phyloP scores from a whole-genome alignment of 2,113 vertebrate species.

The Donacobius atricapilla region DNA sequence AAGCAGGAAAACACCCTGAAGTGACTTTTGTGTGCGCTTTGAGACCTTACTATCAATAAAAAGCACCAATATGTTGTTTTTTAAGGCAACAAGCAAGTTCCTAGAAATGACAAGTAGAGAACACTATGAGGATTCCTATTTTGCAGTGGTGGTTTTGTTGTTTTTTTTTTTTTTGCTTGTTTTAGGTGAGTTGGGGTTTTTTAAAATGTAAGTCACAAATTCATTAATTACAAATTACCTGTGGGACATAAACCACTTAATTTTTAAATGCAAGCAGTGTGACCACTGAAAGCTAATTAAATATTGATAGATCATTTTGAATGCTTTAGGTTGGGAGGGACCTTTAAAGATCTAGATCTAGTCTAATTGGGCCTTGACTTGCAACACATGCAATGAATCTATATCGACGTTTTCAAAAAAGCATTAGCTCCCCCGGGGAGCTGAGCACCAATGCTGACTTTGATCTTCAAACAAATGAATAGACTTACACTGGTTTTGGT shows the following conservation, averaged over 20 bases:
- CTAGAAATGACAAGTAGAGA: neutral
- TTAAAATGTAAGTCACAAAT: neutral
- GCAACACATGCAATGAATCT: neutral
- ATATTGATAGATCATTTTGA: neutral
- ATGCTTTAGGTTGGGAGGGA: neutral
- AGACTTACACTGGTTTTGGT: neutral
- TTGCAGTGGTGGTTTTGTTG: neutral
- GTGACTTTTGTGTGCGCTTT: neutral
- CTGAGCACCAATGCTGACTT: neutral
- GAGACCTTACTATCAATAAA: neutral
- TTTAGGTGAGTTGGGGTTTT: neutral
- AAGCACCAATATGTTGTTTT: neutral
- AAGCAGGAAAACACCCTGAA: neutral
- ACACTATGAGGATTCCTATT: neutral
- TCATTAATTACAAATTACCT: neutral
- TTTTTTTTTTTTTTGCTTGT: neutral
- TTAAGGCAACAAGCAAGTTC: neutral
- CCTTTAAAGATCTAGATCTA: neutral
- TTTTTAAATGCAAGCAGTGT: neutral
- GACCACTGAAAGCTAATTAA: neutral
- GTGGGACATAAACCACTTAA: neutral
- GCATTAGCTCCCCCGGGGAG: neutral
- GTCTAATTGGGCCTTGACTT: neutral
- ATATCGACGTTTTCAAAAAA: neutral
- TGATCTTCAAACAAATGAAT: neutral